Evolutionary conservation across 2,888 invertebrate genomes (phyloP), one percentile per base, ranked within the genome.

Genomic region (Parapristionchus giblindavisi): DNA sequence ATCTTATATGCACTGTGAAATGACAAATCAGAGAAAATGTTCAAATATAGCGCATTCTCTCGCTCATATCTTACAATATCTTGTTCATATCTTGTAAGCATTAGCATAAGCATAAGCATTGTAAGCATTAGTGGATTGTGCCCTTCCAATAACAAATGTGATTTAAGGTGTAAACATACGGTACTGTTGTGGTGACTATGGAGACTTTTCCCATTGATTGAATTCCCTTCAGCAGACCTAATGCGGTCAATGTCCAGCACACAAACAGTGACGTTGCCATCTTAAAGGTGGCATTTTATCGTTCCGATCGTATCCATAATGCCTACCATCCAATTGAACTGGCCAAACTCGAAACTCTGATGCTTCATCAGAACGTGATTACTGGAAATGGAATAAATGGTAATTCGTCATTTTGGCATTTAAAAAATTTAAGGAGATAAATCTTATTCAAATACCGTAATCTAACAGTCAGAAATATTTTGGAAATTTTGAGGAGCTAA

Each of bases 121-220:
- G 43, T 65, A 27, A 27, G 3, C n/a, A 11, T 4, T 27, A 29
- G 21, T 65, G 29, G 43, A 29, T n/a, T n/a, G n/a, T n/a, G n/a
- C n/a, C n/a, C n/a, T n/a, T n/a, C n/a, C n/a, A n/a, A n/a, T n/a
- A n/a, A n/a, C n/a, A n/a, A n/a, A n/a, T n/a, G n/a, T n/a, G n/a
- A n/a, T n/a, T n/a, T n/a, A n/a, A n/a, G n/a, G 43, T 2, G 11
- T 4, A 1, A 14, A 21, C 76, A 24, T 51, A 73, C 73, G 73
- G 73, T 73, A 61, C 34, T 5, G 60, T 48, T 21, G 61, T 52
- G 27, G 73, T 73, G 48, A 73, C 60, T n/a, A 61, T 29, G 24
- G 73, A 29, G 34, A 61, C 51, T 27, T 51, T 60, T 29, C 73
- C 73, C 48, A 73, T 36, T 34, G 54, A 73, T 29, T 61, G 43